phyloP scores from a whole-genome alignment of 2,888 invertebrate genomes.

The Orthosia gracilis region DNA sequence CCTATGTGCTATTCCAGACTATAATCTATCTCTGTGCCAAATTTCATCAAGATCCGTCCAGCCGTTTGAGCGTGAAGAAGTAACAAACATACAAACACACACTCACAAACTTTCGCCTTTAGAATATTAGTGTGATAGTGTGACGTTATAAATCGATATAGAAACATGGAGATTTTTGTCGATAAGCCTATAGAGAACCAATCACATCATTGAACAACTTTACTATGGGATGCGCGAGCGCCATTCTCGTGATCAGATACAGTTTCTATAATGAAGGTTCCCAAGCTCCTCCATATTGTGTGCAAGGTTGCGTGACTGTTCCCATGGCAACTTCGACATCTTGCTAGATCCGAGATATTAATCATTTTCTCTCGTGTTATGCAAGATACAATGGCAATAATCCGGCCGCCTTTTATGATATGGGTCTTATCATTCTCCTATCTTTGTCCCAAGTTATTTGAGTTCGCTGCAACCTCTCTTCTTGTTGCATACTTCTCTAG shows the following conservation, averaged over 20 bases:
- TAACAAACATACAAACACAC: too few species aligned
- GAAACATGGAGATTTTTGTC: neutral
- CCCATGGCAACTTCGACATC: slow-evolving; percentile 53
- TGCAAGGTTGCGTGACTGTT: slow-evolving; percentile 60
- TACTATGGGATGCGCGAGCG: slow-evolving; percentile 34
- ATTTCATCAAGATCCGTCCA: too few species aligned
- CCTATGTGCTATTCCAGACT: too few species aligned
- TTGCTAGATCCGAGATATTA: slow-evolving; percentile 35
- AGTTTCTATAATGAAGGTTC: slow-evolving; percentile 55
- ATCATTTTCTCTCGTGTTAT: slow-evolving; percentile 37
- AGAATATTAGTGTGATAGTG: too few species aligned
- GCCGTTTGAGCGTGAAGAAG: too few species aligned
- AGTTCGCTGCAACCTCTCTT: neutral
- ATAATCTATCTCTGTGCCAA: too few species aligned
- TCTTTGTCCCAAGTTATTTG: neutral
- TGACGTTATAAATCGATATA: neutral
- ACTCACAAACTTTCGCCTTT: too few species aligned
- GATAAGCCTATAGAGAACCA: neutral
- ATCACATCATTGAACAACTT: slow-evolving; percentile 19
- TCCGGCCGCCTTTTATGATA: too few species aligned
- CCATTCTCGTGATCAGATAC: slow-evolving; percentile 45
- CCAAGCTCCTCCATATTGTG: slow-evolving; percentile 62
- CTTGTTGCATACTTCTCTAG: neutral
- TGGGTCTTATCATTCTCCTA: too few species aligned
- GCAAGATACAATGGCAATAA: slow-evolving; percentile 32